Evolutionary conservation across 2,113 vertebrate species (phyloP), one percentile per base, ranked within the genome.

Genomic region (Rhadina sibilatrix): DNA sequence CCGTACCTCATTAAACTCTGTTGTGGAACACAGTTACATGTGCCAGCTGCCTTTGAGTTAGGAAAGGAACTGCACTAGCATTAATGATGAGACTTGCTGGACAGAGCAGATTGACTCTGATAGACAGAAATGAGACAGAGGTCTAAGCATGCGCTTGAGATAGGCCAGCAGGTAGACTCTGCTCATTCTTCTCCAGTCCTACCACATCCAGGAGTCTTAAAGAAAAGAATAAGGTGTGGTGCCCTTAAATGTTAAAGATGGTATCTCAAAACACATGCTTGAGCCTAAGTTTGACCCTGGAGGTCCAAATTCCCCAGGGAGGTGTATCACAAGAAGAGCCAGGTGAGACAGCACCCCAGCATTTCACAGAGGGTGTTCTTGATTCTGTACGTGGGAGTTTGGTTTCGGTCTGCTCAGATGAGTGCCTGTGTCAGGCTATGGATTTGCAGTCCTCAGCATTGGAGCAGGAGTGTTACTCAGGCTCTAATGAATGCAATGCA

Each of bases 11-110:
- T 54, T 53, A 35, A 71, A 57, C 16, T 60, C 33, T 74, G 12
- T n/a, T 19, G 22, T 4, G 18, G 88, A 30, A 65, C 59, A 74
- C 3, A 2, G 21, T n/a, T 31, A 47, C 27, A 27, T 0, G 0
- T 2, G 23, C 33, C 68, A 90, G 38, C 54, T 85, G 17, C 30
- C 35, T 80, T n/a, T 3, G 24, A 68, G 47, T 42, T 22, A 15
- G n/a, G 47, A 49, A 68, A 79, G 70, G 37, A 89, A 27, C 44
- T 71, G 20, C 28, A 88, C 15, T 24, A 80, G 30, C 52, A 37
- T 31, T 38, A 68, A n/a, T 16, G 5, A 69, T 25, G 16, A 87
- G 33, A 28, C 16, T 61, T 52, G 31, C 16, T n/a, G 15, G 33
- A 71, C 52, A 92, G n/a, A 80, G 46, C 16, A 70, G 61, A 27